Conservation (phyloP, 2,888 invertebrate species). For the Hedya salicella region DNA sequence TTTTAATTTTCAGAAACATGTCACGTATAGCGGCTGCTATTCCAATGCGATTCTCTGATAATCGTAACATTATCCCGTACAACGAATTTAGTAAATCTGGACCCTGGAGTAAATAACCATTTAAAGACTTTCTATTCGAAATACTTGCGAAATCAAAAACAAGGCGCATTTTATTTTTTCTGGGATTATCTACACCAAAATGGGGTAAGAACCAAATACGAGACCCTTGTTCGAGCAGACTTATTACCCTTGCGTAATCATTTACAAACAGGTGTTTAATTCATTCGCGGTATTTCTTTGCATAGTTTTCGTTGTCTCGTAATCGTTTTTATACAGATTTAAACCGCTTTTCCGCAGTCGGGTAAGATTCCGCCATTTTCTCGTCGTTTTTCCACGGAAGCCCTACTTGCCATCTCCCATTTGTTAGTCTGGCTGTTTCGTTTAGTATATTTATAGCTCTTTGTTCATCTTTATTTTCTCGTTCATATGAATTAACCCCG, state of each 20-base stretch:
- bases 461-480: slow-evolving; percentile 9
- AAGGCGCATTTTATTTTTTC: slow-evolving; percentile 47
- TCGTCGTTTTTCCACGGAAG: slow-evolving; percentile 47
- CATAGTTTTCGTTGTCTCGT: slow-evolving; percentile 32
- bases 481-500: not conserved
- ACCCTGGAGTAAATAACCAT: slow-evolving; percentile 48
- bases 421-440: slow-evolving; percentile 1
- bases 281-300: slow-evolving; percentile 45
- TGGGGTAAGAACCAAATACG: slow-evolving; percentile 50
- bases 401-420: slow-evolving; percentile 47
- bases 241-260: slow-evolving; percentile 44
- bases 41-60: slow-evolving; percentile 56
- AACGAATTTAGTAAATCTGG: slow-evolving; percentile 52
- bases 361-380: slow-evolving; percentile 45
- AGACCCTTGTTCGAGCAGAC: not conserved
- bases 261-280: slow-evolving; percentile 48
- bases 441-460: slow-evolving; percentile 2
- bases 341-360: slow-evolving; percentile 45
- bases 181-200: slow-evolving; percentile 50
- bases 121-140: slow-evolving; percentile 43
- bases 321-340: slow-evolving; percentile 46
- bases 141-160: slow-evolving; percentile 48
- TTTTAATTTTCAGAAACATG: slow-evolving; percentile 54
- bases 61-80: slow-evolving; percentile 57
- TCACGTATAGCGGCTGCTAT: slow-evolving; percentile 53